phyloP scores from a whole-genome alignment of 2,113 vertebrate species.

The Polypterus senegalus region DNA sequence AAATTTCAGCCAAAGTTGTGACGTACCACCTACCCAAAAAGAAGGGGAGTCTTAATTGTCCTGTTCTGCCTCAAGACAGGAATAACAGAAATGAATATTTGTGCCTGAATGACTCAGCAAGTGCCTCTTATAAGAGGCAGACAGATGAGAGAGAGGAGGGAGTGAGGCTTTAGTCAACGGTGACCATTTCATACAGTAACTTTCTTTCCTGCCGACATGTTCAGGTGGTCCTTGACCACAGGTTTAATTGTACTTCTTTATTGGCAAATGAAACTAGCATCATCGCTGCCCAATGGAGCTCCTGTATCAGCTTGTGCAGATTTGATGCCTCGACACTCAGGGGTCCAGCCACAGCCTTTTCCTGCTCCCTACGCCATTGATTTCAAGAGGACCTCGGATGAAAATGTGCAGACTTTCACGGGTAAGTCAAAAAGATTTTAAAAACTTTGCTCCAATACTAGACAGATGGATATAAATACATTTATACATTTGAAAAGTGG shows the following conservation, averaged over 20 bases:
- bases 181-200: neutral
- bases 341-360: conserved; percentile 10
- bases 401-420: conserved; percentile 13
- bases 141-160: neutral
- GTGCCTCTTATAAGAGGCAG: neutral
- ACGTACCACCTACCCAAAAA: too few relatives aligned
- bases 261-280: neutral
- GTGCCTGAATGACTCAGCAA: conserved; percentile 19
- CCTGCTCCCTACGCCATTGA: conserved; percentile 23
- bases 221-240: neutral
- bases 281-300: conserved; percentile 10
- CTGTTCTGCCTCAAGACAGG: too few relatives aligned
- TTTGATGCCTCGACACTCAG: conserved; percentile 22
- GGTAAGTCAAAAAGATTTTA: conserved; percentile 4
- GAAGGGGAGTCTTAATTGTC: too few relatives aligned
- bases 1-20: too few relatives aligned
- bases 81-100: neutral
- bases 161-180: neutral
- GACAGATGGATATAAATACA: too few relatives aligned
- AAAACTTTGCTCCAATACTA: too few relatives aligned
- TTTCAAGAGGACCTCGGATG: conserved; percentile 12
- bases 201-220: conserved; percentile 2
- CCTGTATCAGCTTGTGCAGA: conserved; percentile 20
- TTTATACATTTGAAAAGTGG: too few relatives aligned
- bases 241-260: conserved; percentile 11